These are phyloP conservation scores for Drosophila multiciliata DNA, from an alignment of 2,888 invertebrate genomes.

Conservation along the genomic window DNA sequence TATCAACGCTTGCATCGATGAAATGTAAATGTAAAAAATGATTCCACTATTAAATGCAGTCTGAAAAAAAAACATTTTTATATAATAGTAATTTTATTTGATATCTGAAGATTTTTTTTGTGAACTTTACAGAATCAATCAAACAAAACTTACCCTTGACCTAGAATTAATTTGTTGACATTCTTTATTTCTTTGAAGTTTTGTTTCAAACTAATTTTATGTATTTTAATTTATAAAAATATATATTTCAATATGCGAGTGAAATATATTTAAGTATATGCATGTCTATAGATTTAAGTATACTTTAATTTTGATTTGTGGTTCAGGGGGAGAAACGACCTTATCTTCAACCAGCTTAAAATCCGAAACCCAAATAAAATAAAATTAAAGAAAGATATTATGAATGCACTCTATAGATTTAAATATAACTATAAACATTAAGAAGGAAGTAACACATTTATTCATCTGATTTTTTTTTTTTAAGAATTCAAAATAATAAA, in stretches of 20 bases:
- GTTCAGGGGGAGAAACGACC: constrained; percentile 1
- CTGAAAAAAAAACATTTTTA: neutral
- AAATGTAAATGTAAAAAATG: constrained; percentile 11
- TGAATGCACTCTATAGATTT: constrained; percentile 58
- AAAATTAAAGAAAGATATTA: constrained; percentile 8
- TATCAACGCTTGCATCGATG: constrained; percentile 31
- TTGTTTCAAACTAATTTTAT: too few relatives aligned
- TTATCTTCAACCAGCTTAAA: constrained; percentile 18
- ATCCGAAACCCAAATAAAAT: constrained; percentile 39
- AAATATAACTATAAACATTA: constrained; percentile 50
- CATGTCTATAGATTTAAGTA: constrained; percentile 26
- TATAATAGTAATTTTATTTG: neutral
- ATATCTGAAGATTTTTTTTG: neutral
- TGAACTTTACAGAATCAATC: neutral
- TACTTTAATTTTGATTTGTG: constrained; percentile 20
- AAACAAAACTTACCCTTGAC: neutral
- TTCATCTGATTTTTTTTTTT: constrained; percentile 3
- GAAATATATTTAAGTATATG: constrained; percentile 21
- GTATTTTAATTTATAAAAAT: constrained; percentile 44
- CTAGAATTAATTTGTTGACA: too few relatives aligned
- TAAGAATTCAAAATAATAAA: neutral
- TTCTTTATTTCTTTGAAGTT: too few relatives aligned
- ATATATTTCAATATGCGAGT: constrained; percentile 23
- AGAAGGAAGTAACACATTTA: neutral
- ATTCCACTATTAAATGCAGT: neutral